Percentiles rank a stretch among this genome's conserved stretches.
Conservation (phyloP, 2,797 vertebrate species). For the Mastacembelus armatus region DNA sequence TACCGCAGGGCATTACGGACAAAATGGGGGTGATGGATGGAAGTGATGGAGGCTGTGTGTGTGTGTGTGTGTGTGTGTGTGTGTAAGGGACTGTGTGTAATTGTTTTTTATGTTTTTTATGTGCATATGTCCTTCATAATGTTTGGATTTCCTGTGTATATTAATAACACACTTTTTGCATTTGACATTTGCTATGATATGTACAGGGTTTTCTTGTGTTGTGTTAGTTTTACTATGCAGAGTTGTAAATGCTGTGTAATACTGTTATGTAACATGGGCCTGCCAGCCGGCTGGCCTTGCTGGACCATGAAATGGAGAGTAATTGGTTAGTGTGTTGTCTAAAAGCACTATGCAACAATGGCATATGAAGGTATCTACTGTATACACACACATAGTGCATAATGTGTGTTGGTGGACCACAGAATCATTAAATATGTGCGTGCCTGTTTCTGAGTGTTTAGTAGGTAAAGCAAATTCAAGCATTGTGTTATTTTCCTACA, state of each 20-base stretch:
- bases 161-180: slow-evolving; percentile 7
- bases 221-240: slow-evolving; percentile 38
- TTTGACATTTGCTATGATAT: neutral
- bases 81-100: neutral
- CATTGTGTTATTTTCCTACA: too few species aligned
- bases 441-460: slow-evolving; percentile 8
- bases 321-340: slow-evolving; percentile 74
- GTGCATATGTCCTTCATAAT: neutral
- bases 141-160: neutral
- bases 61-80: slow-evolving; percentile 3
- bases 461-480: too few species aligned
- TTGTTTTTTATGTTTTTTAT: slow-evolving; percentile 12
- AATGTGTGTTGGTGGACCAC: slow-evolving; percentile 24
- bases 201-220: slow-evolving; percentile 2
- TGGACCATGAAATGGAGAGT: slow-evolving; percentile 73
- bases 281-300: slow-evolving; percentile 57
- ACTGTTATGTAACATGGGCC: slow-evolving; percentile 68
- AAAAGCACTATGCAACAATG: slow-evolving; percentile 56
- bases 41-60: slow-evolving; percentile 5
- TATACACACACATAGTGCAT: neutral
- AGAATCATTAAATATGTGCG: slow-evolving; percentile 7
- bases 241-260: slow-evolving; percentile 72
- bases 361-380: slow-evolving; percentile 45
- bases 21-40: slow-evolving; percentile 13
- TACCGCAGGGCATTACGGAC: slow-evolving; percentile 34